Evolutionary conservation across 1,140 invertebrate genomes (phyloP).

Genomic region (Pentalonia nigronervosa): DNA sequence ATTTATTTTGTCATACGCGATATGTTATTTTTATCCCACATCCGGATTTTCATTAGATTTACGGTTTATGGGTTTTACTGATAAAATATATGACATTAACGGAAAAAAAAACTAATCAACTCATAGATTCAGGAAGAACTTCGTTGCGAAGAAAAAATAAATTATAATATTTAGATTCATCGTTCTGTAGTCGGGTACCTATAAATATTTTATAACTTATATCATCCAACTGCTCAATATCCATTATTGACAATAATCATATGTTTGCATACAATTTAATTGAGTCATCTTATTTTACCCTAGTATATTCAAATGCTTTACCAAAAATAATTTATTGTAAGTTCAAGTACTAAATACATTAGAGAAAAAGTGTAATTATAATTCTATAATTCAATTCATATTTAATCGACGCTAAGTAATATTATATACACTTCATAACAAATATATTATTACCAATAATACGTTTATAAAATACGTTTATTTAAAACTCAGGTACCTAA

Average conservation of each 20-base stretch:
- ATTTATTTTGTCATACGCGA: slow-evolving; percentile 12
- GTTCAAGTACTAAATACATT: not conserved
- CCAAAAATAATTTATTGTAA: not conserved
- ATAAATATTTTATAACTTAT: not conserved
- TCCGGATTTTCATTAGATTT: slow-evolving; percentile 39
- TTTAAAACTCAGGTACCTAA: too few species aligned
- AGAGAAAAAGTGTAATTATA: not conserved
- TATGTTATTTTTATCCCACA: slow-evolving; percentile 33
- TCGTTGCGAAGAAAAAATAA: not conserved
- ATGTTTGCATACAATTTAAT: not conserved
- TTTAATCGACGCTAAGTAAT: too few species aligned
- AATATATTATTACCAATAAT: too few species aligned
- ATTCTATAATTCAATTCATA: too few species aligned
- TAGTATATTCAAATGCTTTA: not conserved
- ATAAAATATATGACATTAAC: slow-evolving; percentile 11
- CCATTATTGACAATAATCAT: not conserved
- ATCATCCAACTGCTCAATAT: not conserved
- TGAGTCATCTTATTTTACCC: not conserved
- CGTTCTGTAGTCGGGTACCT: not conserved
- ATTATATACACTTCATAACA: too few species aligned
- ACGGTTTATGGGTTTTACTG: slow-evolving; percentile 5
- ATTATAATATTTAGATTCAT: not conserved
- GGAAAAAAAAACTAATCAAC: not conserved
- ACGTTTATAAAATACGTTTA: too few species aligned
- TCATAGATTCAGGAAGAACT: not conserved